Base-by-base conservation (phyloP, 2,888 invertebrate species). In the Drosophila pseudotalamancana region DNA sequence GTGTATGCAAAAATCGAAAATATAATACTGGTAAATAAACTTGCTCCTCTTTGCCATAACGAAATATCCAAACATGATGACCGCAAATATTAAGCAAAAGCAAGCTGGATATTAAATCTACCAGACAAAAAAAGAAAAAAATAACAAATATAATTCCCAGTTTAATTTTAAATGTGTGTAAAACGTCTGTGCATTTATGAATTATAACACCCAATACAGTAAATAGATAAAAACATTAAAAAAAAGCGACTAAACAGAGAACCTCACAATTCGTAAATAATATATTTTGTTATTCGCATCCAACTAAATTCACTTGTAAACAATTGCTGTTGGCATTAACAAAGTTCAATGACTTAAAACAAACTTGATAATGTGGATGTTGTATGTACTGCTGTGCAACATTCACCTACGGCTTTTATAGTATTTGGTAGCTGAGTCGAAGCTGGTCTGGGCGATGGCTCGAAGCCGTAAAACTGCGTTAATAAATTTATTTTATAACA, bases 401-500 rank as follows among this genome's bases (percentile, higher is more conserved):
- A 68, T 57, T 66, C 61, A 68, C 40, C 45, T 25, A 62, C 34
- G 57, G 42, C 32, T 67, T 57, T 66, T 62, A 54, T 55, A 31
- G 27, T 16, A 42, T 49, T 59, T 43, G 29, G 29, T 16, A 18
- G 54, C 14, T 27, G 27, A 31, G 27, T 9, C 42, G 35, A 48
- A 42, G 40, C 51, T 48, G 18, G 60, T 46, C n/a, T 59, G 29
- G 19, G 6, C 34, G 27, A 25, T 21, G 27, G 23, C 31, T 27
- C 5, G 48, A 46, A 46, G 59, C 49, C 51, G 54, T 55, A 50
- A 72, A 53, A 56, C 46, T 50, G 57, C 64, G 40, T 40, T 42
- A 57, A 56, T 72, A 66, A 63, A 70, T 71, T 56, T 9, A 60
- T 64, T 67, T 62, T 60, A 62, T 65, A 66, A 60, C 57, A 69